Evolutionary conservation across 2,113 vertebrate genomes (phyloP), one percentile per base, ranked within the genome.

Genomic region (Ictalurus punctatus): DNA sequence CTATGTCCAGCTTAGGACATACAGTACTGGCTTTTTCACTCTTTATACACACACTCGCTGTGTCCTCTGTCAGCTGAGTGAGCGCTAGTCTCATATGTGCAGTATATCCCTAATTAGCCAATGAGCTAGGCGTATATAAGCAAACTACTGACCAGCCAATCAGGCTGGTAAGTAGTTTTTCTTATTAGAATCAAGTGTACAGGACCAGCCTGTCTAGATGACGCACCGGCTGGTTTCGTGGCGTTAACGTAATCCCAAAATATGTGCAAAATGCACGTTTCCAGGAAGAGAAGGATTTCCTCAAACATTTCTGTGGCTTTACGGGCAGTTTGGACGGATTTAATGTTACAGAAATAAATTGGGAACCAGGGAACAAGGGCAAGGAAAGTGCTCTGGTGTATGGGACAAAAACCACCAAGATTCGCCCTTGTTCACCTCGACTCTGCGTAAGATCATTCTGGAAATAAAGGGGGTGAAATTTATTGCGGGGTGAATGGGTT

Each of bases 251-350:
- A 71, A 78, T 69, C 90, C 86, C 23, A 25, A 74, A 91, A 85
- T 67, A 89, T 86, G 79, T 84, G 56, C 52, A 91, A 92, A 90
- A 86, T 87, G 63, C 52, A 65, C 65, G n/a, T 44, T 78, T 82
- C 81, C 67, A 30, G 40, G 63, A 81, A 85, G 80, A 71, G 52
- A 87, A 27, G 89, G 82, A 30, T 86, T 88, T 92, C 79, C 88
- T 90, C 12, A 63, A 61, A 88, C 89, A 92, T 90, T 88, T 90
- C 84, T 94, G 88, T 92, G 88, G 73, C 78, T 40, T 81, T 81
- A 59, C 14, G 23, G 83, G 83, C 25, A 52, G 61, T 84, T 84
- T 54, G 63, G 63, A 84, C 1, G 5, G 27, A 54, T 85, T 85
- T 71, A 56, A 54, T 23, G 84, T 56, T 73, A 54, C 84, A 54